phyloP scores from a whole-genome alignment of 2,113 vertebrate species.

The Cyprinodon brontotheroides region DNA sequence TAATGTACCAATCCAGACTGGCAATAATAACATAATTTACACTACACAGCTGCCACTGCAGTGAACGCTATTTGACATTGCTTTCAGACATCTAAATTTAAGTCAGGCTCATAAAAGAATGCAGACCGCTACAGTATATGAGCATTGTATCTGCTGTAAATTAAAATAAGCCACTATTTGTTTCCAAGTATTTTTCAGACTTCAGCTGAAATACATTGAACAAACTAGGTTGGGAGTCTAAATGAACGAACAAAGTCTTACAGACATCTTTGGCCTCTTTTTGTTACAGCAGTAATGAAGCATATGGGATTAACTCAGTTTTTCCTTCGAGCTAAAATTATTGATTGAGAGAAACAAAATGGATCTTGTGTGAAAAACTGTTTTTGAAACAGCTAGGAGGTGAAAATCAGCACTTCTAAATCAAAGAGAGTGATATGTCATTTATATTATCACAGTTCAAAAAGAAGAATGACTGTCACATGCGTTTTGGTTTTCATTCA shows the following conservation, averaged over 20 bases:
- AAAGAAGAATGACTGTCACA: background rate
- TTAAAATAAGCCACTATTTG: background rate
- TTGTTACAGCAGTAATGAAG: constrained; percentile 33
- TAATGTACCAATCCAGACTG: constrained; percentile 35
- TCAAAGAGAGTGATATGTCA: constrained; percentile 22
- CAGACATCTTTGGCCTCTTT: background rate
- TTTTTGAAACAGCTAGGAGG: constrained; percentile 18
- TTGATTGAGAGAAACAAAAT: background rate
- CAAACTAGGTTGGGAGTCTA: background rate
- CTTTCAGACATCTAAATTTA: constrained; percentile 19
- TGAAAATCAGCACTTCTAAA: constrained; percentile 39
- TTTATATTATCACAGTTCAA: constrained; percentile 9
- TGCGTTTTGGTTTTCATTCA: background rate
- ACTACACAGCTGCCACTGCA: constrained; percentile 37
- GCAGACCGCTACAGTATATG: background rate
- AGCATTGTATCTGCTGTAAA: background rate
- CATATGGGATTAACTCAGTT: constrained; percentile 18
- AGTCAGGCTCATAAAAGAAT: background rate
- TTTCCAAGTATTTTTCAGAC: background rate
- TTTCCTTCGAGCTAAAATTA: constrained; percentile 18
- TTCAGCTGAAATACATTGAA: background rate
- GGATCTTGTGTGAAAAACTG: constrained; percentile 10
- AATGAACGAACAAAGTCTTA: background rate
- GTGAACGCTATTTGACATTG: constrained; percentile 24
- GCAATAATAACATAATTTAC: constrained; percentile 27